Percentiles rank a stretch among this genome's conserved stretches.
Evolutionary conservation across 1,140 invertebrate genomes (phyloP).

Genomic region (Drosophila serrata): DNA sequence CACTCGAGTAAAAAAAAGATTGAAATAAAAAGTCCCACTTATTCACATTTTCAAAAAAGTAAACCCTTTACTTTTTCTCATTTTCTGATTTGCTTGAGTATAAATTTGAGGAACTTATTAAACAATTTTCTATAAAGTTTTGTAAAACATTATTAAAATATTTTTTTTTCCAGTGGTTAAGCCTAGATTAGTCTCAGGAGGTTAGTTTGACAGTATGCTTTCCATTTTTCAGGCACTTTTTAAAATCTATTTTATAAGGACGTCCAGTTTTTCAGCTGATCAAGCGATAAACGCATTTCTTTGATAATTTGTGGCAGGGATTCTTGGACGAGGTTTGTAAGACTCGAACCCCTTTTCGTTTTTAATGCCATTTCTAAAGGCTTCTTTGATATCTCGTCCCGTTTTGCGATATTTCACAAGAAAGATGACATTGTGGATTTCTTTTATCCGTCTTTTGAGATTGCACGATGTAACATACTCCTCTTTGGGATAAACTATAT

Average conservation of each 20-base stretch:
- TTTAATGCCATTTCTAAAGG: slow-evolving; percentile 20
- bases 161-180: neutral
- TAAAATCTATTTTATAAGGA: slow-evolving; percentile 23
- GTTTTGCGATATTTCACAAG: slow-evolving; percentile 19
- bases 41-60: neutral
- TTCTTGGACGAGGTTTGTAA: neutral
- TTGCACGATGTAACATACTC: slow-evolving; percentile 5
- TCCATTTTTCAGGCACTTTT: neutral
- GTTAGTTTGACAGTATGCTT: neutral
- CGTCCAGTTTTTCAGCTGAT: slow-evolving; percentile 4
- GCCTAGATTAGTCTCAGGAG: neutral
- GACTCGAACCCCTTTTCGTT: slow-evolving; percentile 4
- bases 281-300: slow-evolving; percentile 23
- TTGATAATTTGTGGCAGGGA: neutral
- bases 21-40: too few relatives aligned
- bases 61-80: neutral
- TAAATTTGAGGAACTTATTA: too few relatives aligned
- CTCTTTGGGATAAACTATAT: neutral
- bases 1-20: slow-evolving; percentile 17
- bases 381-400: slow-evolving; percentile 14
- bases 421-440: slow-evolving; percentile 2
- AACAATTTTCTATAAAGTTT: too few relatives aligned
- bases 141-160: too few relatives aligned
- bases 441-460: neutral
- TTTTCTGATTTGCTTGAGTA: neutral